Percentiles rank a stretch among this genome's conserved stretches.
These are phyloP conservation scores for Pseudomyrmex flavicornis DNA, from an alignment of 1,140 invertebrate species.

Conservation along the genomic window DNA sequence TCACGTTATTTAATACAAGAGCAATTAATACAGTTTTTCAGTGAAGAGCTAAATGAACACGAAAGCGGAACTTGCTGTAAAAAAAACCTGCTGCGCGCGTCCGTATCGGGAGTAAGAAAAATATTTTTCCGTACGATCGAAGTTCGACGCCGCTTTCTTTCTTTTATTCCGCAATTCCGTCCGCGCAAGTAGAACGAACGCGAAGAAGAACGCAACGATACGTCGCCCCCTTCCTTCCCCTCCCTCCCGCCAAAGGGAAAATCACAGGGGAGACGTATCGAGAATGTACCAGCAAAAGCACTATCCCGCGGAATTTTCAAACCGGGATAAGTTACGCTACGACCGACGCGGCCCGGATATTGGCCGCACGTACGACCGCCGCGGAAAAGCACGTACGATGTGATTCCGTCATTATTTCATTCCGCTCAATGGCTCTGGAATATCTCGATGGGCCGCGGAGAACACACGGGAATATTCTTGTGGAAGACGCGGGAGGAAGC, in stretches of 20 bases:
- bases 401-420: constrained; percentile 68
- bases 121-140: background rate
- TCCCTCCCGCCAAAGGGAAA: constrained; percentile 43
- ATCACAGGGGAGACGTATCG: constrained; percentile 61
- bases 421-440: constrained; percentile 51
- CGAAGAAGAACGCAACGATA: constrained; percentile 11
- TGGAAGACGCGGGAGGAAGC: background rate
- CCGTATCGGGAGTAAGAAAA: background rate
- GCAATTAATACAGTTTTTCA: too few relatives aligned
- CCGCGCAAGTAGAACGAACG: background rate
- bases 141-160: background rate
- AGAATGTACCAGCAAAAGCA: constrained; percentile 72
- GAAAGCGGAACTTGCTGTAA: background rate
- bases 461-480: constrained; percentile 27
- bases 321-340: constrained; percentile 60
- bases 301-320: constrained; percentile 68
- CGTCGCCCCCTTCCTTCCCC: background rate
- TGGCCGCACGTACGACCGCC: constrained; percentile 22
- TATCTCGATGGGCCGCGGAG: constrained; percentile 28
- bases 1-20: too few relatives aligned
- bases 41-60: too few relatives aligned
- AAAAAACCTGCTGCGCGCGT: background rate
- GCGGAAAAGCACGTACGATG: constrained; percentile 44
- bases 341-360: constrained; percentile 24
- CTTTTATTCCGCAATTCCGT: constrained; percentile 1